Percentiles rank a stretch among this genome's conserved stretches.
Conservation (phyloP, 2,113 vertebrate species). For the Phylloscopus trochilus region DNA sequence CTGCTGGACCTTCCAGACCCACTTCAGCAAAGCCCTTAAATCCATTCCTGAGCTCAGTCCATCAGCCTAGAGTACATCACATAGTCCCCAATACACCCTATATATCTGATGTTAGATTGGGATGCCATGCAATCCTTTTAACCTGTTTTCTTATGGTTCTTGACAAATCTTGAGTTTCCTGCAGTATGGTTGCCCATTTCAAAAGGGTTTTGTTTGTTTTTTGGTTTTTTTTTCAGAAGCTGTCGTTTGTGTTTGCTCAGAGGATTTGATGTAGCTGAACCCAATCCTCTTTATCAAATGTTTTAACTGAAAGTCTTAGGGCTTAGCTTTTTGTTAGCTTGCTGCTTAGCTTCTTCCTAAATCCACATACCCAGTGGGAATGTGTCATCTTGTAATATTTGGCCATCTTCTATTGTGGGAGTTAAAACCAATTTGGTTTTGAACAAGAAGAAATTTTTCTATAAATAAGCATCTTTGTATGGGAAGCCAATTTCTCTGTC, state of each 20-base stretch:
- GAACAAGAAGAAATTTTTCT: background rate
- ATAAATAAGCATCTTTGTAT: background rate
- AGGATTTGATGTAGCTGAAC: slow-evolving; percentile 17
- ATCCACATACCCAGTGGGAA: background rate
- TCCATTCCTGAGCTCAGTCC: background rate
- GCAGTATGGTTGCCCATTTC: background rate
- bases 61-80: background rate
- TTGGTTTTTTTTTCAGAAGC: background rate
- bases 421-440: background rate
- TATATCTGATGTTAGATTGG: background rate
- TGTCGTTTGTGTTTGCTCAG: background rate
- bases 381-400: background rate
- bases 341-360: background rate
- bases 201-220: background rate
- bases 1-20: background rate
- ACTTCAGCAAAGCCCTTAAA: background rate
- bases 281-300: background rate
- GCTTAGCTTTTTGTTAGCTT: slow-evolving; percentile 13
- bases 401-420: background rate
- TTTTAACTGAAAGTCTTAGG: slow-evolving; percentile 1
- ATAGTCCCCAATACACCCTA: fast-evolving
- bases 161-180: background rate
- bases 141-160: background rate
- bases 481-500: background rate
- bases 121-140: background rate